These are phyloP conservation scores for Mizuhopecten yessoensis DNA, from an alignment of 1,140 invertebrate species.

Conservation along the genomic window DNA sequence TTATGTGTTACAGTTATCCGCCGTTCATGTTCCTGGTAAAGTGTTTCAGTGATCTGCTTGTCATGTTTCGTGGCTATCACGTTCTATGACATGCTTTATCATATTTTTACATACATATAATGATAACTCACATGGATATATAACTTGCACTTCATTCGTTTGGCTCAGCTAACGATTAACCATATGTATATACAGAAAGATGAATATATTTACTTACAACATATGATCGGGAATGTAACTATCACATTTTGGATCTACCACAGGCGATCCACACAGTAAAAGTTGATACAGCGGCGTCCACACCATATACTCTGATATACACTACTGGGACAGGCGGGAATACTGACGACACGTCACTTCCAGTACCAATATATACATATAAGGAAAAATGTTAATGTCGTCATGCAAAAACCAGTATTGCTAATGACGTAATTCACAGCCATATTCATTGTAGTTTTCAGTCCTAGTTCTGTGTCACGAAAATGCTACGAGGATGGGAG, in stretches of 20 bases:
- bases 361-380: background rate
- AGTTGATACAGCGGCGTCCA: background rate
- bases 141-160: constrained; percentile 32
- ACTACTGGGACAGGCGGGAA: background rate
- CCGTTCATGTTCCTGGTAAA: too few relatives aligned
- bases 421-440: background rate
- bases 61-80: too few relatives aligned
- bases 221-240: constrained; percentile 15
- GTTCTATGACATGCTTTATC: background rate
- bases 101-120: background rate
- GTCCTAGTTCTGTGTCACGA: background rate
- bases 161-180: constrained; percentile 4
- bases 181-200: constrained; percentile 24
- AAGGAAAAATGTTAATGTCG: background rate
- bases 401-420: constrained; percentile 26
- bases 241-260: background rate
- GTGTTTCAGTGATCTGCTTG: too few relatives aligned
- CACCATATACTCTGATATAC: background rate
- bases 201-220: background rate
- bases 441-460: background rate
- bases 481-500: background rate
- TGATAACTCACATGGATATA: background rate
- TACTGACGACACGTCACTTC: background rate
- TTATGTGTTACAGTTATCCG: too few relatives aligned
- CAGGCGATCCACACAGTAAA: background rate